Evolutionary conservation across 2,113 vertebrate genomes (phyloP).

Genomic region (Datnioides undecimradiatus): DNA sequence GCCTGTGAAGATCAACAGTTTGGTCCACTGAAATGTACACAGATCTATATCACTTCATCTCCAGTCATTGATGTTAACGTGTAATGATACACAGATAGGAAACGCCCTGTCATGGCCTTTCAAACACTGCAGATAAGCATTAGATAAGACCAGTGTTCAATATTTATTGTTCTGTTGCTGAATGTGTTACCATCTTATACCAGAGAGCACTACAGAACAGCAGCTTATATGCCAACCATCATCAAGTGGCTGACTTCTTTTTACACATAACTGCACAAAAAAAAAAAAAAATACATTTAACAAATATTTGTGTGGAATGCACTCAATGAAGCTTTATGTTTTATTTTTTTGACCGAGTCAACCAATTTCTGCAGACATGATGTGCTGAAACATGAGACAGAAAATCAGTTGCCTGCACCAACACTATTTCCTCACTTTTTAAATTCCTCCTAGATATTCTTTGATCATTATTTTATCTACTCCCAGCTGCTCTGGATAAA

Average conservation of each 20-base stretch:
- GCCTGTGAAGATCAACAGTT: slow-evolving; percentile 15
- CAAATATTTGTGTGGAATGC: neutral
- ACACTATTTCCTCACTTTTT: neutral
- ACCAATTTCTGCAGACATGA: neutral
- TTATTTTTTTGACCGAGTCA: neutral
- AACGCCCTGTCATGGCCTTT: slow-evolving; percentile 51
- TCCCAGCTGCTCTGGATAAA: neutral
- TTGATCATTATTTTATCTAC: neutral
- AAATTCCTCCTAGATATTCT: neutral
- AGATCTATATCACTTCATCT: slow-evolving; percentile 12
- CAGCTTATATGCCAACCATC: neutral
- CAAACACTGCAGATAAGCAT: slow-evolving; percentile 49
- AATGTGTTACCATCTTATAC: neutral
- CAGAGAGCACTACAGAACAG: neutral
- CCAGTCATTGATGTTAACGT: neutral
- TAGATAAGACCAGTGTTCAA: slow-evolving; percentile 28
- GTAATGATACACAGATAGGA: slow-evolving; percentile 6
- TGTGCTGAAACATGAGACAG: neutral
- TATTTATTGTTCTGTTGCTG: slow-evolving; percentile 21
- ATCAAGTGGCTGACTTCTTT: neutral
- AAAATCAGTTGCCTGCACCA: neutral
- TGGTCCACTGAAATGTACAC: neutral
- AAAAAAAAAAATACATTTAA: neutral
- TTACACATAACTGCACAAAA: neutral
- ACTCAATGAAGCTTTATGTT: neutral